These are phyloP conservation scores for Anguilla japonica DNA, from an alignment of 2,113 vertebrate genomes.

Conservation along the genomic window DNA sequence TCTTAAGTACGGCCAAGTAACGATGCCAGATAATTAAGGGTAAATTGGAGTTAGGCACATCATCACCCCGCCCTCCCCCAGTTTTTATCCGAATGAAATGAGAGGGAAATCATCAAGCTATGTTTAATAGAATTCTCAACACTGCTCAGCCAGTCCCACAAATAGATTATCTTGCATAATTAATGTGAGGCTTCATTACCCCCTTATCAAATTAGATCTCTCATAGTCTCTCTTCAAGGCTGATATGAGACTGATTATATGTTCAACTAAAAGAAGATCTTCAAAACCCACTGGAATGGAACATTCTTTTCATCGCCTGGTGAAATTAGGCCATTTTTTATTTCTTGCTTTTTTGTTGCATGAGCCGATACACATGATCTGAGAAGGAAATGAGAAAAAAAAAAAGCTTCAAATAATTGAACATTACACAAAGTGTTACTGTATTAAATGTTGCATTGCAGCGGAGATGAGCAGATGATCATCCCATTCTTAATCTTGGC, in stretches of 20 bases:
- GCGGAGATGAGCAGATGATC: not conserved
- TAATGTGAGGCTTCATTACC: constrained; percentile 77
- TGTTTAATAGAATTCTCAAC: constrained; percentile 79
- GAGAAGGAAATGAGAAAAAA: not conserved
- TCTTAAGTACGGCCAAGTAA: constrained; percentile 72
- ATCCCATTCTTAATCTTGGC: not conserved
- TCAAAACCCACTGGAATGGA: constrained; percentile 24
- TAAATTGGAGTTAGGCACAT: constrained; percentile 68
- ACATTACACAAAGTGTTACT: not conserved
- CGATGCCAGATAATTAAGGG: constrained; percentile 74
- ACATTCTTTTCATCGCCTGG: constrained; percentile 15
- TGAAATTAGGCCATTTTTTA: constrained; percentile 48
- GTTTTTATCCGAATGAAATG: constrained; percentile 67
- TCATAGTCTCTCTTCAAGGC: constrained; percentile 66
- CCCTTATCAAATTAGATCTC: constrained; percentile 77
- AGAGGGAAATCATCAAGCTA: constrained; percentile 73
- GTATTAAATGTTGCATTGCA: not conserved
- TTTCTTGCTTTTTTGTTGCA: constrained; percentile 33
- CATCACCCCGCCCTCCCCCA: constrained; percentile 21
- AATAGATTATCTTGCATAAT: constrained; percentile 77
- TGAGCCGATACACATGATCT: not conserved
- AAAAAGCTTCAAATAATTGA: not conserved
- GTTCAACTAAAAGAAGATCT: constrained; percentile 60
- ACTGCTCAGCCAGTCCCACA: constrained; percentile 73
- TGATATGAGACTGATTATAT: constrained; percentile 74